Evolutionary conservation across 2,797 vertebrate species (phyloP).

Genomic region (Mus spretus): DNA sequence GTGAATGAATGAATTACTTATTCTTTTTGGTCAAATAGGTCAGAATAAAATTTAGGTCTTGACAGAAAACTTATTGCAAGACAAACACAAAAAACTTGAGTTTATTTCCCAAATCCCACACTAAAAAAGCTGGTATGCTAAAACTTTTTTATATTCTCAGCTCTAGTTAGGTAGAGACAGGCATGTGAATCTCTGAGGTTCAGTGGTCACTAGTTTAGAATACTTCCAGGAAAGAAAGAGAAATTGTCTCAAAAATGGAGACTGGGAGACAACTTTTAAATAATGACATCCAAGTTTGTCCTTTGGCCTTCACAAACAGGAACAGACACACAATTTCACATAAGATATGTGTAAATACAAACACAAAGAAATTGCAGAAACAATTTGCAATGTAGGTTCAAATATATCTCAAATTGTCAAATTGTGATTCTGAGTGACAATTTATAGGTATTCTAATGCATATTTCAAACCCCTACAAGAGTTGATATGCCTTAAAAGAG

Average conservation of each 20-base stretch:
- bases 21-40: not conserved
- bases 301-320: not conserved
- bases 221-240: not conserved
- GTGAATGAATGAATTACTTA: constrained; percentile 43
- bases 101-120: not conserved
- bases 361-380: not conserved
- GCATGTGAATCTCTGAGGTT: not conserved
- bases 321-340: not conserved
- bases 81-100: not conserved
- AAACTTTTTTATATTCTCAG: not conserved
- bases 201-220: not conserved
- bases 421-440: constrained; percentile 26
- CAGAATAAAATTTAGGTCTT: not conserved
- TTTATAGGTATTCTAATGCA: not conserved
- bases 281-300: not conserved
- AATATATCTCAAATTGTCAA: constrained; percentile 34
- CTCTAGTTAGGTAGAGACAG: not conserved
- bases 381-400: constrained; percentile 47
- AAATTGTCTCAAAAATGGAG: not conserved
- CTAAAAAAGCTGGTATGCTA: not conserved
- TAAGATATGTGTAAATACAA: not conserved
- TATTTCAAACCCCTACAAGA: not conserved
- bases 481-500: constrained; percentile 10
- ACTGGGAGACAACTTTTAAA: not conserved
- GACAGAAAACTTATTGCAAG: not conserved